Evolutionary conservation across 2,888 invertebrate genomes (phyloP), one percentile per base, ranked within the genome.

Genomic region (Frankliniella intonsa): DNA sequence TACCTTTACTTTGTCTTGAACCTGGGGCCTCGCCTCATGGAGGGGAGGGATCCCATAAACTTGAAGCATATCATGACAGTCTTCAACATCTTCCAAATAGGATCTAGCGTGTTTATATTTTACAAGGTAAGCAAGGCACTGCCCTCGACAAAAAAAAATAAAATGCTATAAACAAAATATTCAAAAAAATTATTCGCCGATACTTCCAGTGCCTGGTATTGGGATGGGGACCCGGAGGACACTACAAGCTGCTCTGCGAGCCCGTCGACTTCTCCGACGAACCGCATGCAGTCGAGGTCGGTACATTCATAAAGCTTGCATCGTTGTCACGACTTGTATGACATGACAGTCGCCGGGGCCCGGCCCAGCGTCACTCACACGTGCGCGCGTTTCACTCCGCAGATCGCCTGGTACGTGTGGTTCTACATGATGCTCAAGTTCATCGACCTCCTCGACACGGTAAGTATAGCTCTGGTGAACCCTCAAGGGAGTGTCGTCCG

Each of bases 1-100:
- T 96, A 96, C 86, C 88, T 95, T 19, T 89, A 92, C 85, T 92
- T 95, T 85, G 92, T 95, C 0, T 88, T 91, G 49, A 91, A 91
- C 85, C 89, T 92, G 86, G 95, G 96, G 0, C 96, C 95, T 0
- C 88, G 89, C 79, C 89, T 91, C 86, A 91, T 91, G 91, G 87
- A 88, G 82, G 86, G 89, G 84, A 86, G 90, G 55, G 87, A 89
- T 83, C 89, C 91, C 0, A 87, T 89, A 83, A 87, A 90, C 81
- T 86, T 91, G 55, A 87, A 89, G 69, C 86, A 87, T 38, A 83
- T 90, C 12, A 86, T 91, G 84, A 85, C 90, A 25, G 85, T 88
- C 51, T 91, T 90, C 86, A 91, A 91, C 86, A 87, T 89, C 81
- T 85, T 88, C 65, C 90, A 90, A 89, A 90, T 90, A 55, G 81